Evolutionary conservation across 2,888 invertebrate genomes (phyloP), one percentile per base, ranked within the genome.

Genomic region (Sarcophaga carnaria): DNA sequence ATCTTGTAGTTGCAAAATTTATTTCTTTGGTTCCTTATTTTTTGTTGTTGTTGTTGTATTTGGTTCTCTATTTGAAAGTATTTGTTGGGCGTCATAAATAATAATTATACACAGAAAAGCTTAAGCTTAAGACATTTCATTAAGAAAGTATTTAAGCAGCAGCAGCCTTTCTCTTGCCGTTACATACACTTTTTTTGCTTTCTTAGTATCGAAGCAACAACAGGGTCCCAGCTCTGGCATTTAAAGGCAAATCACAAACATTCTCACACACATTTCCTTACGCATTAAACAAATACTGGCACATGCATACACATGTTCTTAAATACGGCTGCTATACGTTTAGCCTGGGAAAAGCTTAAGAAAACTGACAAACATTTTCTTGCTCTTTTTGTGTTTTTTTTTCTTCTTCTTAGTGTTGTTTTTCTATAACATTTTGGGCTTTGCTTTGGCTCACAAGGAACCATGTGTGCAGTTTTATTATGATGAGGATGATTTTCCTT

Each of bases 111-210:
- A 84, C 25, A 84, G 81, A 14, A 87, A 87, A 87, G 87, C 87
- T 87, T 87, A 84, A 87, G 87, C 87, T 87, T 84, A 87, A 87
- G 87, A 87, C 84, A 87, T 87, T 87, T 87, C 87, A 87, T 87
- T 84, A 84, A 81, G 78, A 80, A 74, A 86, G 83, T 75, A 69
- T 78, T 81, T 81, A 37, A 37, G 37, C 37, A 37, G 37, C 37
- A 67, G 54, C 83, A 83, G 74, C 64, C 69, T 80, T 67, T 66
- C 20, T 63, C 1, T 47, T n/a, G 22, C 27, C 3, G 37, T 69
- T 47, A 37, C 37, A 37, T 10, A 37, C 37, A 37, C 8, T 27
- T 59, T 62, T 27, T 11, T n/a, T 11, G 12, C 10, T 59, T 14
- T 4, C 49, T 25, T 4, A 27, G 10, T 37, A 60, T 17, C 22